A percentile compares a stretch with the other conserved stretches of the same genome.
Conservation (phyloP, 1,140 invertebrate genomes). For the Coptotermes formosanus region DNA sequence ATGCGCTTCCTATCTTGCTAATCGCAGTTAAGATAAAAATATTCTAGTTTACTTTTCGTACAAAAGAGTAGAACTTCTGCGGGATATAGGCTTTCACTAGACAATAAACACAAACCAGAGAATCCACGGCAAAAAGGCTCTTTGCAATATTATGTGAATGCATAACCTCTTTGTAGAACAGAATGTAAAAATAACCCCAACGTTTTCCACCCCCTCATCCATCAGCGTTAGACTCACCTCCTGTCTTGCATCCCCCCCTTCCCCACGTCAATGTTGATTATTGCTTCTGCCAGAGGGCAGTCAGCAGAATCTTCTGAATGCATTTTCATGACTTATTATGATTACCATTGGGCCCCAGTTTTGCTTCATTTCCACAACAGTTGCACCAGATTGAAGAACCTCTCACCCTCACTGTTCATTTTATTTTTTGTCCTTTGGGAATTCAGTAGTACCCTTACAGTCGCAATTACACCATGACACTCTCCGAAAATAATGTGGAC, state of each 20-base stretch:
- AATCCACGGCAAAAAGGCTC: background rate
- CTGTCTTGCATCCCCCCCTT: background rate
- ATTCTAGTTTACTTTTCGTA: no score
- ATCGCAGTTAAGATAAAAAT: no score
- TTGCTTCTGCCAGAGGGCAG: background rate
- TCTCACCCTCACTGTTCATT: background rate
- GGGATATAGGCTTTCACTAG: no score
- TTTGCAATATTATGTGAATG: slow-evolving; percentile 8
- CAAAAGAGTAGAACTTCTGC: no score
- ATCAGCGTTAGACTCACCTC: background rate
- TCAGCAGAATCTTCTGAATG: background rate
- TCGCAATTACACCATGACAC: no score
- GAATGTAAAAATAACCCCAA: slow-evolving; percentile 3
- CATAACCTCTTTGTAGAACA: background rate
- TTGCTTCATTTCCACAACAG: slow-evolving; percentile 10
- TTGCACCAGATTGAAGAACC: background rate
- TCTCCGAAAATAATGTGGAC: no score
- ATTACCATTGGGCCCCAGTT: background rate
- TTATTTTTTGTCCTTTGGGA: background rate
- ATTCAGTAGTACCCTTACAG: background rate
- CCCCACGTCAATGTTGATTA: background rate
- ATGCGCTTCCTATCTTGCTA: no score
- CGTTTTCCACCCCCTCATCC: background rate
- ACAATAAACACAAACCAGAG: background rate
- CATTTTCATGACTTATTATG: slow-evolving; percentile 13